Evolutionary conservation across 2,888 invertebrate genomes (phyloP), one percentile per base, ranked within the genome.

Genomic region (Heterodera filipjevi): DNA sequence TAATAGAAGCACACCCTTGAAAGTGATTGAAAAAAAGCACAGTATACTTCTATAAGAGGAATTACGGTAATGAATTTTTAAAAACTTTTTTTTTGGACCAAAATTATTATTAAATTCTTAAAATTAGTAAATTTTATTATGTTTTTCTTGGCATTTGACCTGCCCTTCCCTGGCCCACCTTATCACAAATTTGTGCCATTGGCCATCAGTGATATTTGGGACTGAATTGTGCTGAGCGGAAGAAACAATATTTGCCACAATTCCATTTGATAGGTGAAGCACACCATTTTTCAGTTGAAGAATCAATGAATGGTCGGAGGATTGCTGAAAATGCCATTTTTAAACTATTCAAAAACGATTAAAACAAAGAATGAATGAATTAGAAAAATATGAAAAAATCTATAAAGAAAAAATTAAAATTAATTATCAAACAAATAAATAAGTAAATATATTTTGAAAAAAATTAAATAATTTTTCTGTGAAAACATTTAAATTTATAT

Each of bases 161-260:
- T 39, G 39, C 39, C n/a, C n/a, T 6, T 6, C 39, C 6, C 39
- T 10, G 0, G 5, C 39, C 39, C 39, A 39, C 39, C 39, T 39
- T 39, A 39, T 39, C 39, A 39, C 39, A 0, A 39, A 39, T 39
- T 19, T 3, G 22, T 68, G 68, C 68, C 68, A 68, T 68, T 68
- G 68, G 8, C 68, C 68, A 35, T 68, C 68, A 19, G 68, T 35
- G 22, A 68, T 68, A 22, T 32, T 68, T 68, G 27, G 16, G 66
- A 10, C 12, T 12, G 66, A 53, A 6, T 59, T 59, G 12, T n/a
- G 0, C 6, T 27, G 22, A 49, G 0, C 66, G 10, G 33, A 10
- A 22, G 68, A 32, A 35, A 19, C 27, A 35, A 35, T 14, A 22
- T 35, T 68, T 32, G 33, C 16, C 8, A 3, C 68, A 35, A n/a